Percentiles rank a stretch among this genome's conserved stretches.
Evolutionary conservation across 2,888 invertebrate species (phyloP).

Genomic region (Hypsopygia costalis): DNA sequence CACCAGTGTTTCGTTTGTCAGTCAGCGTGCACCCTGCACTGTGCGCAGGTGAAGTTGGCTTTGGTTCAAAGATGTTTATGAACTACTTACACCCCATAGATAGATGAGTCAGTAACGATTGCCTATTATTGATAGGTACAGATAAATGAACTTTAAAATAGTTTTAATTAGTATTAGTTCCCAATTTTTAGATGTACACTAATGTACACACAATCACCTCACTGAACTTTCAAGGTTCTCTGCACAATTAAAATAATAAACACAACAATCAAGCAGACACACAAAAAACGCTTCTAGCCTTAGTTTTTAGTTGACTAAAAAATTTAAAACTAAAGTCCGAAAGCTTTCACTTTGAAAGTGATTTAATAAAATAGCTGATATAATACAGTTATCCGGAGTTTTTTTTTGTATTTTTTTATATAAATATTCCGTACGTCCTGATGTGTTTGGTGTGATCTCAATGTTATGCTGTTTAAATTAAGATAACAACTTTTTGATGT

Average conservation of each 20-base stretch:
- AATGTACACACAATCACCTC: neutral
- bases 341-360: neutral
- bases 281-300: neutral
- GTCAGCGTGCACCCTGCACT: too few relatives aligned
- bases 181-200: neutral
- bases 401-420: constrained; percentile 7
- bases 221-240: neutral
- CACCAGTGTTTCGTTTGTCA: too few relatives aligned
- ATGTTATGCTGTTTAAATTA: constrained; percentile 6
- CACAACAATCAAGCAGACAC: neutral
- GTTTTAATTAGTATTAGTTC: too few relatives aligned
- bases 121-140: too few relatives aligned
- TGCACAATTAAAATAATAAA: neutral
- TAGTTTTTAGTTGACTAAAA: neutral
- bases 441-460: constrained; percentile 12
- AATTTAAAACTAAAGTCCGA: neutral
- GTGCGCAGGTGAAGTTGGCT: too few relatives aligned
- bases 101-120: too few relatives aligned
- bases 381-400: neutral
- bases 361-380: neutral
- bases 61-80: too few relatives aligned
- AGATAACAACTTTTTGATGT: too few relatives aligned
- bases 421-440: constrained; percentile 15
- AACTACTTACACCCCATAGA: too few relatives aligned
- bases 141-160: too few relatives aligned